Evolutionary conservation across 2,888 invertebrate genomes (phyloP).

Genomic region (Augiades crinisus): DNA sequence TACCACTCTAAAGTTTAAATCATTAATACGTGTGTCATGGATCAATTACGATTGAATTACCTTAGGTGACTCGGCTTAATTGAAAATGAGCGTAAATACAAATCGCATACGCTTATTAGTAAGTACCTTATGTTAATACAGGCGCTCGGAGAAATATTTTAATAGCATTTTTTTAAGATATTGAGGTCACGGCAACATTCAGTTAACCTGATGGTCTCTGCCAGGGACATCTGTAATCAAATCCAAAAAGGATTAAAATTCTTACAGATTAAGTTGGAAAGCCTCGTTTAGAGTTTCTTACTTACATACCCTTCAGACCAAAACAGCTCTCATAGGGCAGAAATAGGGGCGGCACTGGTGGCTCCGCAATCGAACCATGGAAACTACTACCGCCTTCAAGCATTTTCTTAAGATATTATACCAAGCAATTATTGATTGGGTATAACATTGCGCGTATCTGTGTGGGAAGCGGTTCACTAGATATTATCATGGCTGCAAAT

Average conservation of each 20-base stretch:
- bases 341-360: too few relatives aligned
- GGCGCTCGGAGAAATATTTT: slow-evolving; percentile 35
- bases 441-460: slow-evolving; percentile 35
- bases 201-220: too few relatives aligned
- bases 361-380: too few relatives aligned
- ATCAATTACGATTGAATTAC: slow-evolving; percentile 33
- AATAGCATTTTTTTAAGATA: slow-evolving; percentile 23
- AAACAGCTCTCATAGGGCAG: too few relatives aligned
- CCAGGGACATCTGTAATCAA: too few relatives aligned
- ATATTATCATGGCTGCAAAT: slow-evolving; percentile 48
- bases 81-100: slow-evolving; percentile 35
- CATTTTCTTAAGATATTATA: slow-evolving; percentile 36
- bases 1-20: slow-evolving; percentile 15
- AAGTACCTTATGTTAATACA: slow-evolving; percentile 37
- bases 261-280: too few relatives aligned
- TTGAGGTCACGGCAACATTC: too few relatives aligned
- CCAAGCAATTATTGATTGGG: slow-evolving; percentile 42
- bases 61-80: slow-evolving; percentile 38
- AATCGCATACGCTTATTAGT: slow-evolving; percentile 36
- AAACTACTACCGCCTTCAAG: too few relatives aligned
- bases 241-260: too few relatives aligned
- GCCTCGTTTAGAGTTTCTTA: too few relatives aligned
- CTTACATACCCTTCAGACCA: too few relatives aligned
- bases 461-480: slow-evolving; percentile 36
- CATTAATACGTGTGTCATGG: slow-evolving; percentile 34